Conservation (phyloP, 2,888 invertebrate genomes). For the Melanchra persicariae region DNA sequence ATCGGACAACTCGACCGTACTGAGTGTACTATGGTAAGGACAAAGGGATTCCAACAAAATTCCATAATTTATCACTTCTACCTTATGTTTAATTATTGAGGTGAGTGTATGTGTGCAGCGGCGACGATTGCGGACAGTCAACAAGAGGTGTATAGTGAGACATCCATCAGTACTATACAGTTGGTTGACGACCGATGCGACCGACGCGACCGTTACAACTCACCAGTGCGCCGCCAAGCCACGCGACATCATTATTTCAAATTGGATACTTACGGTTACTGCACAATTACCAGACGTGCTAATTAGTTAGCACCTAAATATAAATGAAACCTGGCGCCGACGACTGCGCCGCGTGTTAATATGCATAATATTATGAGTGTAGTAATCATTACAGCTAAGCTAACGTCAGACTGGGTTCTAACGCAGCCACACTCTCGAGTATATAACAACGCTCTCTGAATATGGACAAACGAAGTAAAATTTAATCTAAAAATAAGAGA, state of each 20-base stretch:
- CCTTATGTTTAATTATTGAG: background rate
- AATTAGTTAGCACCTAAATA: slow-evolving; percentile 29
- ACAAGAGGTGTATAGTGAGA: background rate
- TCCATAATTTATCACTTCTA: background rate
- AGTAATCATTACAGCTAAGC: slow-evolving; percentile 9
- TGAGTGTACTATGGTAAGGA: background rate
- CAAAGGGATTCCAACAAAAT: background rate
- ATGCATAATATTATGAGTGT: background rate
- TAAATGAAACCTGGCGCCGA: background rate
- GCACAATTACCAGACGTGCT: slow-evolving; percentile 13
- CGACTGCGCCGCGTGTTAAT: no score
- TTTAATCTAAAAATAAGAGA: slow-evolving; percentile 35
- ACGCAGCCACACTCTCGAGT: background rate
- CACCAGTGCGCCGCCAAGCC: background rate
- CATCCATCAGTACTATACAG: background rate
- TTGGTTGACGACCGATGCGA: background rate
- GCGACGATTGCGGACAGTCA: no score
- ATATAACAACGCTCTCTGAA: slow-evolving; percentile 35
- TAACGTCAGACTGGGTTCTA: background rate
- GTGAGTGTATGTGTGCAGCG: background rate
- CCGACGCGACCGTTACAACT: background rate
- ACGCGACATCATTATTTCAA: slow-evolving; percentile 25
- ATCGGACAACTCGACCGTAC: background rate
- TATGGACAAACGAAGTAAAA: slow-evolving; percentile 45
- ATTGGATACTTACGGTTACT: slow-evolving; percentile 31